Evolutionary conservation across 1,140 invertebrate species (phyloP).

Genomic region (Copidosoma floridanum): DNA sequence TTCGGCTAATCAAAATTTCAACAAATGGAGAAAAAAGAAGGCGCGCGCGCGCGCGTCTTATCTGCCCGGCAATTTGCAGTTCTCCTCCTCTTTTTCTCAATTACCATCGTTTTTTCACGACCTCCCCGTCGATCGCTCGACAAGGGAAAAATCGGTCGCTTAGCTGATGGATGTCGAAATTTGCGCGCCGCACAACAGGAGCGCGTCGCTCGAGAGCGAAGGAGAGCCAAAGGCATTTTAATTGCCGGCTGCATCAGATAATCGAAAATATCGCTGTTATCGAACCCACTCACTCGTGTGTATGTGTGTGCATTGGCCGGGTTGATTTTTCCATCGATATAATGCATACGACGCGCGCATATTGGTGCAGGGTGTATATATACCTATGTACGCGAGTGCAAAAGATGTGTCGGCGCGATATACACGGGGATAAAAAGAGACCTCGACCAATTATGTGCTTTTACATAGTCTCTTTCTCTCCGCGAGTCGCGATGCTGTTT

Average conservation of each 20-base stretch:
- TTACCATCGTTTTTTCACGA: background rate
- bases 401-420: background rate
- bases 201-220: no score
- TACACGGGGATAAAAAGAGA: background rate
- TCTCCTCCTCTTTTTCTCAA: no score
- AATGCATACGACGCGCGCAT: no score
- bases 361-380: no score
- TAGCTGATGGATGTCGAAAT: conserved; percentile 6
- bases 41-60: no score
- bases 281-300: background rate
- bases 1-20: no score
- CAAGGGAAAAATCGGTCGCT: background rate
- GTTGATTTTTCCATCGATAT: conserved; percentile 11
- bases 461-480: background rate
- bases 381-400: no score
- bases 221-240: conserved; percentile 8
- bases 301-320: background rate
- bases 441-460: background rate
- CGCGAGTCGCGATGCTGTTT: background rate
- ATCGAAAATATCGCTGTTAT: conserved; percentile 21
- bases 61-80: no score
- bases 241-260: conserved; percentile 2
- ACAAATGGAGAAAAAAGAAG: no score
- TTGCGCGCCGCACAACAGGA: no score
- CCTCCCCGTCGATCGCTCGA: no score